Base-by-base conservation (phyloP, 2,888 invertebrate species). In the Synanthedon tipuliformis region DNA sequence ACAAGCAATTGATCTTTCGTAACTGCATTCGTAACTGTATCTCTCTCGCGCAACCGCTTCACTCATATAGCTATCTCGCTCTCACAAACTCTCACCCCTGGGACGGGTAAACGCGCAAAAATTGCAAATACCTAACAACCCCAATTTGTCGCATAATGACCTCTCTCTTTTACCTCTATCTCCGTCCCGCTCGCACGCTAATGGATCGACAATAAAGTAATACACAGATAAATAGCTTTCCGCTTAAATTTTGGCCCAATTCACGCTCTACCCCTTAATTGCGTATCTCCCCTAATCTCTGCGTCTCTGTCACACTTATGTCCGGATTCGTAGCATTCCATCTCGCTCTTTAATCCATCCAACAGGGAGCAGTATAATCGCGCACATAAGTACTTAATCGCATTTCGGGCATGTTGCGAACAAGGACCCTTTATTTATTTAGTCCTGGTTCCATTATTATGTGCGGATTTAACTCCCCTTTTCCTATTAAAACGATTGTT, bases 181-280 rank as follows among this genome's bases (percentile, higher is more conserved):
- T 54, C 71, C 59, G 55, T 81, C 81, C 64, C 67, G 58, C 58
- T 81, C 75, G 59, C 75, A 62, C 83, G 59, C 68, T 85, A 87
- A 87, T 87, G 75, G 84, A 73, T 78, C 80, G 73, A 82, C 86
- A 82, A 86, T 86, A 87, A 86, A 87, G 85, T 87, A 87, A 87
- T 86, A 80, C 77, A 79, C 75, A 74, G 81, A 86, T 79, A 82
- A 82, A 81, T 82, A 78, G 80, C 76, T 80, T 77, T 81, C 78
- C 83, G 79, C 78, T 87, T 83, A 84, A 86, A 85, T 81, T 86
- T 84, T 77, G 79, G 73, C 78, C 78, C 81, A 81, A 81, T 85
- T 87, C 81, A 78, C 80, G 78, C 72, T 66, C 73, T 72, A 69
- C 80, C 79, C 78, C 77, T 73, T 84, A 82, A 85, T 86, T 83